phyloP scores from a whole-genome alignment of 1,140 invertebrate genomes.

The Drosophila punjabiensis region DNA sequence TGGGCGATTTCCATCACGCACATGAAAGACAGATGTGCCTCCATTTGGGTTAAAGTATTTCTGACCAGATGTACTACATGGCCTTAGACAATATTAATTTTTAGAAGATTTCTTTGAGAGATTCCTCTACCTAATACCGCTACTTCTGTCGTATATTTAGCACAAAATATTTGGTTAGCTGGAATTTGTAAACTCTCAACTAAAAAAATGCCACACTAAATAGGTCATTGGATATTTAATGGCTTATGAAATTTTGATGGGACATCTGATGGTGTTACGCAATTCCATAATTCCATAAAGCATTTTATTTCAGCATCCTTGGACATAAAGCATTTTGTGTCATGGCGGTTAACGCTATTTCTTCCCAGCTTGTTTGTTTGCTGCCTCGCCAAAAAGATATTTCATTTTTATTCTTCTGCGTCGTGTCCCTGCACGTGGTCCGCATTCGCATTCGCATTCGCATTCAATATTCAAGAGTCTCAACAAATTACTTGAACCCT shows the following conservation, averaged over 20 bases:
- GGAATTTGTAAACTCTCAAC: not conserved
- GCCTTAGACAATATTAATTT: not conserved
- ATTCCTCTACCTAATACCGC: not conserved
- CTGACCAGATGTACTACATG: not conserved
- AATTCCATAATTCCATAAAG: conserved; percentile 34
- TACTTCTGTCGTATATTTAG: accelerated
- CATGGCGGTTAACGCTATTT: conserved; percentile 15
- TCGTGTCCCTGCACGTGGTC: conserved; percentile 42
- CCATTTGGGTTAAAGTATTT: conserved; percentile 9
- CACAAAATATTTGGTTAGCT: too few relatives aligned
- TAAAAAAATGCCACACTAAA: not conserved
- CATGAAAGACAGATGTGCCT: conserved; percentile 37
- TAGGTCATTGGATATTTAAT: conserved; percentile 34
- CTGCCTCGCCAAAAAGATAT: conserved; percentile 46
- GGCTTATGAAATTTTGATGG: conserved; percentile 43
- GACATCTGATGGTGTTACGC: conserved; percentile 24
- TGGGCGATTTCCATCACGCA: conserved; percentile 31
- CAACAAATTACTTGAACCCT: conserved; percentile 82
- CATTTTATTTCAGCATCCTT: conserved; percentile 23
- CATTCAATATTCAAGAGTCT: conserved; percentile 82
- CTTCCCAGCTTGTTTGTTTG: conserved; percentile 22
- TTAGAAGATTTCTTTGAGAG: not conserved
- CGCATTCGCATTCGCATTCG: conserved; percentile 69
- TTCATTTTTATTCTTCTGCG: conserved; percentile 64
- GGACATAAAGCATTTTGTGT: conserved; percentile 39